These are phyloP conservation scores for Gymnocheta viridis DNA, from an alignment of 2,888 invertebrate species.

Conservation along the genomic window DNA sequence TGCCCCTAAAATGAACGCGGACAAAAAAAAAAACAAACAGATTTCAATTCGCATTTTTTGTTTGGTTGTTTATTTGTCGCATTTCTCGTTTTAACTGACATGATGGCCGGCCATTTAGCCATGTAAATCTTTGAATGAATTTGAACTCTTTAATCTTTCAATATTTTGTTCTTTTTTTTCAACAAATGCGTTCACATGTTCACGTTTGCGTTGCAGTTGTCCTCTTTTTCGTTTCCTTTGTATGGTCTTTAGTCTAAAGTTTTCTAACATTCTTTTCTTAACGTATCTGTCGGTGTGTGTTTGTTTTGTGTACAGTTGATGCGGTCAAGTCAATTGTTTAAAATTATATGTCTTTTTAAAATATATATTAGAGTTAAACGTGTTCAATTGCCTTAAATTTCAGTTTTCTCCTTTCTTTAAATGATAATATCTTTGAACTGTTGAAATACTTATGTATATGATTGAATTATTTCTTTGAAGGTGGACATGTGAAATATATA, in stretches of 20 bases:
- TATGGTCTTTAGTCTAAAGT: neutral
- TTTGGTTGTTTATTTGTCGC: neutral
- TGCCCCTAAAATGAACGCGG: conserved; percentile 6
- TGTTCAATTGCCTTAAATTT: conserved; percentile 51
- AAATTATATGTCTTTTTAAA: conserved; percentile 62
- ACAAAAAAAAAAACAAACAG: conserved; percentile 8
- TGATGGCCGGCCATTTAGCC: conserved; percentile 40
- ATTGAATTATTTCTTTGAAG: conserved; percentile 51
- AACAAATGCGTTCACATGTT: conserved; percentile 39
- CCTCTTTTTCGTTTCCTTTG: conserved; percentile 49
- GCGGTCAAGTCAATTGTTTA: conserved; percentile 61
- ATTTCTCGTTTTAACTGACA: conserved; percentile 35
- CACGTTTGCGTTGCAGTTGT: conserved; percentile 38
- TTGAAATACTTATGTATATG: conserved; percentile 53
- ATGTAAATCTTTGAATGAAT: conserved; percentile 50
- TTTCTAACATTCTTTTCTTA: conserved; percentile 22
- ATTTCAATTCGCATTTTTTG: conserved; percentile 31
- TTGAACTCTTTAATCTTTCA: conserved; percentile 55
- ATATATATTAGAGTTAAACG: conserved; percentile 57
- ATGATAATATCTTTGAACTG: neutral
- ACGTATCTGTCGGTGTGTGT: neutral
- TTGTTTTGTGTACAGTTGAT: conserved; percentile 22
- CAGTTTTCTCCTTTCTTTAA: neutral
- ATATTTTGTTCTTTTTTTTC: neutral
- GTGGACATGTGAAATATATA: conserved; percentile 10